phyloP scores from a whole-genome alignment of 2,888 invertebrate genomes.

The Agriopis leucophaearia region DNA sequence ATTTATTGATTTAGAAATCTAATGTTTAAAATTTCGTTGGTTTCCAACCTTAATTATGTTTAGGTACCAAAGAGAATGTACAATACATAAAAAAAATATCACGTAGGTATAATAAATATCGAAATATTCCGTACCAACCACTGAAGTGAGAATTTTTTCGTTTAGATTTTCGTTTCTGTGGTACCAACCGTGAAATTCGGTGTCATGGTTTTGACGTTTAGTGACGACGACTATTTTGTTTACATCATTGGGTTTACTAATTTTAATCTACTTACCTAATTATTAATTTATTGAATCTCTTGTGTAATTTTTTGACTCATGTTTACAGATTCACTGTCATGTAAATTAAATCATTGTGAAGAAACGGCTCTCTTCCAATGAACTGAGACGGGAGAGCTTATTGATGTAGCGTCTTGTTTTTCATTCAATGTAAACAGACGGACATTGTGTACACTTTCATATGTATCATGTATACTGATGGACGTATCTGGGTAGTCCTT shows the following conservation, averaged over 20 bases:
- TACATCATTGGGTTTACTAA: slow-evolving; percentile 1
- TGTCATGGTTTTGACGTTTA: no score
- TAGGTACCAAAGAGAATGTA: no score
- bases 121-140: no score
- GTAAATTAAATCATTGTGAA: slow-evolving; percentile 4
- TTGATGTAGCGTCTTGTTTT: not conserved
- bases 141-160: no score
- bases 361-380: not conserved
- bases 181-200: no score
- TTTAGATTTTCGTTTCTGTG: no score
- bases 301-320: slow-evolving; percentile 2
- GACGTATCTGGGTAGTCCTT: not conserved
- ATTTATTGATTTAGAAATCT: no score
- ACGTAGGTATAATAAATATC: no score
- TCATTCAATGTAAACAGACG: not conserved
- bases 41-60: no score
- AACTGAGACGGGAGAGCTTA: not conserved
- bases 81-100: no score
- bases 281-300: slow-evolving; percentile 7
- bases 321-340: slow-evolving; percentile 7
- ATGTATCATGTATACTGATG: not conserved
- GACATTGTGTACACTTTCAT: not conserved
- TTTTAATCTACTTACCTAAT: not conserved
- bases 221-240: not conserved
- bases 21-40: no score